Evolutionary conservation across 2,888 invertebrate species (phyloP).

Genomic region (Hipparchia sbordonii): DNA sequence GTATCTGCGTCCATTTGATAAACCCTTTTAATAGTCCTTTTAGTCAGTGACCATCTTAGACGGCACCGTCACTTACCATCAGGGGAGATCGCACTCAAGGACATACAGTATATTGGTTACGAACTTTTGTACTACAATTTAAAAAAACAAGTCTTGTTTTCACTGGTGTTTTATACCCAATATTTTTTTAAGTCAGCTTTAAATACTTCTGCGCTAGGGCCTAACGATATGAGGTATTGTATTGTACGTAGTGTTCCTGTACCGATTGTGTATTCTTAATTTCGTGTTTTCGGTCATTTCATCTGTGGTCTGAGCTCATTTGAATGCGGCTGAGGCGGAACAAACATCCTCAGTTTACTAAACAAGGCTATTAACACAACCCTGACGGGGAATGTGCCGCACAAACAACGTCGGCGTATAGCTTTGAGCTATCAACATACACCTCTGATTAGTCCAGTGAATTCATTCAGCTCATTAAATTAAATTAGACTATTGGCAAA

Average conservation of each 20-base stretch:
- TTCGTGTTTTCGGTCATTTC: not conserved
- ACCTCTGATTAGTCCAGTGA: not conserved
- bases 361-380: constrained; percentile 12
- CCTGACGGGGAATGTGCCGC: constrained; percentile 1
- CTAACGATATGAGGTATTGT: too few species aligned
- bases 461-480: not conserved
- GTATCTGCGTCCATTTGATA: too few species aligned
- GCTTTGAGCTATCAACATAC: constrained; percentile 1
- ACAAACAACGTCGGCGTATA: not conserved
- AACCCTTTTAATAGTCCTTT: too few species aligned
- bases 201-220: too few species aligned
- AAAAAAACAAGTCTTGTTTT: too few species aligned
- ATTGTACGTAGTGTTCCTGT: too few species aligned
- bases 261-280: not conserved
- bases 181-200: too few species aligned
- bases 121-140: not conserved
- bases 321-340: not conserved
- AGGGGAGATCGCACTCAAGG: too few species aligned
- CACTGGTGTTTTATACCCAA: too few species aligned
- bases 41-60: too few species aligned
- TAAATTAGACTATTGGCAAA: not conserved
- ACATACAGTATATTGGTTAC: too few species aligned
- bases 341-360: constrained; percentile 15
- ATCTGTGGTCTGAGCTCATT: not conserved
- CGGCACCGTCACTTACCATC: too few species aligned